A percentile compares a stretch with the other conserved stretches of the same genome.
phyloP scores from a whole-genome alignment of 2,113 vertebrate species.

The Callithrix jacchus region DNA sequence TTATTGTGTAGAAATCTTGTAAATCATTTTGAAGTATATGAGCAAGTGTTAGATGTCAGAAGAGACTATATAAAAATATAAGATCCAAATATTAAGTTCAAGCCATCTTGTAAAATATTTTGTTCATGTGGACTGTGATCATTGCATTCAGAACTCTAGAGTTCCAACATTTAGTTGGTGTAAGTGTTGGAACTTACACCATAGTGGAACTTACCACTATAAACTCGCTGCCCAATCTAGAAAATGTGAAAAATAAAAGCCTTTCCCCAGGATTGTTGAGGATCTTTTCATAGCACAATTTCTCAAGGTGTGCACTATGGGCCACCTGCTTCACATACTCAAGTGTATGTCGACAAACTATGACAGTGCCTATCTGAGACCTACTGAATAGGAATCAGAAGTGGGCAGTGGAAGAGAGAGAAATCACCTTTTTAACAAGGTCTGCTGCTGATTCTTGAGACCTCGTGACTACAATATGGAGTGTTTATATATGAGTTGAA shows the following conservation, averaged over 20 bases:
- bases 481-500: neutral
- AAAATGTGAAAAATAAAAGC: neutral
- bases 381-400: neutral
- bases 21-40: neutral
- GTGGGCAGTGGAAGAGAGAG: accelerated
- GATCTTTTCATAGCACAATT: neutral
- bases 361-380: neutral
- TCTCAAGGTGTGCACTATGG: neutral
- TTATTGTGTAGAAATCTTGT: neutral
- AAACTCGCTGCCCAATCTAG: neutral
- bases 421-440: neutral
- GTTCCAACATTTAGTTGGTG: neutral
- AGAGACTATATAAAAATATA: neutral
- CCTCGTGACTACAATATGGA: neutral
- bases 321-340: neutral
- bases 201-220: neutral
- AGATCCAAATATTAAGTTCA: neutral
- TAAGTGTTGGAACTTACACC: neutral
- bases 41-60: neutral
- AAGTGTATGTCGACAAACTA: neutral
- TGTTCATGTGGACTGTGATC: neutral
- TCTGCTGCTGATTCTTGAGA: neutral
- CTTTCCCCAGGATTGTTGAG: neutral
- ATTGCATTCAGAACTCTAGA: neutral
- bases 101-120: neutral